Evolutionary conservation across 2,888 invertebrate genomes (phyloP), one percentile per base, ranked within the genome.

Genomic region (Craniophora ligustri): DNA sequence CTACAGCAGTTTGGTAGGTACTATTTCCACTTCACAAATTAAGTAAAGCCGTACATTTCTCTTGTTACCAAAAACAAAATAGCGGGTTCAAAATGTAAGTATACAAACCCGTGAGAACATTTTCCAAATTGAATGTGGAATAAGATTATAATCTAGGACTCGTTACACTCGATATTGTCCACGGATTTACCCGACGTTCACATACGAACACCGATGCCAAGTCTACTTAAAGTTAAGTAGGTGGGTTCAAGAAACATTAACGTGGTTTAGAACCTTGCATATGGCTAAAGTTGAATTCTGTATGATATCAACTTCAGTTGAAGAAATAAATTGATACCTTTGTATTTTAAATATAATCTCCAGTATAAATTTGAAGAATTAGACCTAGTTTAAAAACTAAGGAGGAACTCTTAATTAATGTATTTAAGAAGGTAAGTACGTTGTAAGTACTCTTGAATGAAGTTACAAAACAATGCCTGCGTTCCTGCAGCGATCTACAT

Each of bases 71-170:
- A 60, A 15, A 62, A 32, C 32, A 50, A 70, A 64, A 32, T 65
- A 40, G 42, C 38, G 41, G 18, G 53, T 47, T 56, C 42, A 68
- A 68, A 59, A 49, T 72, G n/a, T n/a, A n/a, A n/a, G n/a, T 61
- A 11, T 36, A 40, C 34, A 34, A 45, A 40, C 49, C 50, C 50
- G 18, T 45, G 39, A 19, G 35, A 60, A 54, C 41, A 61, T 72
- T 66, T 54, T 51, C 58, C 30, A 63, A 62, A 68, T 68, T 66
- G 60, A 61, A 68, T 59, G 60, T 44, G 51, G 63, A 59, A 68
- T 68, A 32, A 55, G 65, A 68, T 71, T 57, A 60, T 55, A 68
- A 65, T 65, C 58, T 57, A 23, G 41, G 23, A 47, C 30, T 62
- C 36, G 34, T 59, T 53, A 38, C 26, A 26, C 2, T 35, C 23